These are phyloP conservation scores for Hypanus sabinus DNA, from an alignment of 2,113 vertebrate species.

Conservation along the genomic window DNA sequence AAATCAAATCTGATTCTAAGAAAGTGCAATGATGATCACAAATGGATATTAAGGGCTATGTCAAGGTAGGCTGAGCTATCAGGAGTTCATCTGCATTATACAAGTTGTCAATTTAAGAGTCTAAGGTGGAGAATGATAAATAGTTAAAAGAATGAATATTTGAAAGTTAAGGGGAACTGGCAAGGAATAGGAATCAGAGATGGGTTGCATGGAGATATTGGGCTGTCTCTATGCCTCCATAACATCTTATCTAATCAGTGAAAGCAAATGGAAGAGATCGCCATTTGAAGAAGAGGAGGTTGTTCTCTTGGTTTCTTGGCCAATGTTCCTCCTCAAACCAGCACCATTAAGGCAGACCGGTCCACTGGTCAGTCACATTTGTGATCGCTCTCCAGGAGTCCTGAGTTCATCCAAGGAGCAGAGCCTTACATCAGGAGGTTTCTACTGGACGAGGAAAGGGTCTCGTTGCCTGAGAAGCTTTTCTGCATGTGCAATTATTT, in stretches of 20 bases:
- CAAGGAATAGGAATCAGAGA: too few species aligned
- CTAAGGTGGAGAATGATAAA: too few species aligned
- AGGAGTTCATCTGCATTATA: too few species aligned
- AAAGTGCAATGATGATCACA: too few species aligned
- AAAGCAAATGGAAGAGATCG: background rate
- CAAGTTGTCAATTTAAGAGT: too few species aligned
- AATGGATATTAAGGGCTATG: too few species aligned
- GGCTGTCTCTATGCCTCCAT: too few species aligned
- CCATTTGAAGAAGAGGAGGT: background rate
- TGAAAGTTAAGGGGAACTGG: too few species aligned
- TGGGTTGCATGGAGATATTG: too few species aligned
- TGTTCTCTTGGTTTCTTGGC: background rate
- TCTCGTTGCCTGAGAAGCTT: background rate
- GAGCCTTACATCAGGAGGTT: background rate
- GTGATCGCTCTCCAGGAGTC: background rate
- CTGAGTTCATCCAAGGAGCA: background rate
- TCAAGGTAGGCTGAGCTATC: too few species aligned
- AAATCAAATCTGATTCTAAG: too few species aligned
- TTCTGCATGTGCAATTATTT: background rate
- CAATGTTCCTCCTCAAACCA: background rate
- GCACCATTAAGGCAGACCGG: background rate
- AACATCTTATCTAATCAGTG: background rate
- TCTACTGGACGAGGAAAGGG: background rate
- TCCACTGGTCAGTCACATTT: background rate
- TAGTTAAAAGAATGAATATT: too few species aligned